Conservation (phyloP, 35 echinoderm and acorn worm species). For the Apostichopus californicus region DNA sequence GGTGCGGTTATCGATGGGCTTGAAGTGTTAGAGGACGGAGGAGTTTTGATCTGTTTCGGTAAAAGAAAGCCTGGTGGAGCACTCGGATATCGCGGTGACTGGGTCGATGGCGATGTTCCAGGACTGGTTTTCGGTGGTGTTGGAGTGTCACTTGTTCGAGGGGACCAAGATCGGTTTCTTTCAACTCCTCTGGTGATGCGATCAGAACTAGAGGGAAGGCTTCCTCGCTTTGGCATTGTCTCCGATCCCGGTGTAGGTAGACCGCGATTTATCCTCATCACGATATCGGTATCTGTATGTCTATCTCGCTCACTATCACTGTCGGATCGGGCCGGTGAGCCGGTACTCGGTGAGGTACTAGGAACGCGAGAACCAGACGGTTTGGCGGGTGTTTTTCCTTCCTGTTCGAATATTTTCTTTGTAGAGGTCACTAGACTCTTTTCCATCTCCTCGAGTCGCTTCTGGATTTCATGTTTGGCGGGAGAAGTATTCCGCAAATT, state of each 20-base stretch:
- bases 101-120: constrained; percentile 36
- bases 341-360: neutral
- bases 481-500: constrained; percentile 33
- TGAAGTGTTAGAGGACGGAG: constrained; percentile 33
- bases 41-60: constrained; percentile 76
- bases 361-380: constrained; percentile 9
- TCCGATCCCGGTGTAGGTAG: neutral
- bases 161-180: constrained; percentile 43
- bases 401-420: constrained; percentile 78
- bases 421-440: constrained; percentile 68
- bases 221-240: constrained; percentile 11
- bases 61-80: constrained; percentile 82
- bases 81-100: constrained; percentile 59
- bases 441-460: constrained; percentile 66
- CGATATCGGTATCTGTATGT: constrained; percentile 69
- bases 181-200: constrained; percentile 39
- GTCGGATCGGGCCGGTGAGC: constrained; percentile 55
- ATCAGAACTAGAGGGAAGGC: neutral
- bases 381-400: constrained; percentile 25
- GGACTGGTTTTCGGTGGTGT: constrained; percentile 51
- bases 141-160: neutral
- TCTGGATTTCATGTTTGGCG: constrained; percentile 58
- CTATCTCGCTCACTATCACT: constrained; percentile 68
- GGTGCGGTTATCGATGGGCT: constrained; percentile 2
- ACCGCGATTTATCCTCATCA: constrained; percentile 26